These are phyloP conservation scores for Apodemia duryi DNA, from an alignment of 2,888 invertebrate species.

Conservation along the genomic window DNA sequence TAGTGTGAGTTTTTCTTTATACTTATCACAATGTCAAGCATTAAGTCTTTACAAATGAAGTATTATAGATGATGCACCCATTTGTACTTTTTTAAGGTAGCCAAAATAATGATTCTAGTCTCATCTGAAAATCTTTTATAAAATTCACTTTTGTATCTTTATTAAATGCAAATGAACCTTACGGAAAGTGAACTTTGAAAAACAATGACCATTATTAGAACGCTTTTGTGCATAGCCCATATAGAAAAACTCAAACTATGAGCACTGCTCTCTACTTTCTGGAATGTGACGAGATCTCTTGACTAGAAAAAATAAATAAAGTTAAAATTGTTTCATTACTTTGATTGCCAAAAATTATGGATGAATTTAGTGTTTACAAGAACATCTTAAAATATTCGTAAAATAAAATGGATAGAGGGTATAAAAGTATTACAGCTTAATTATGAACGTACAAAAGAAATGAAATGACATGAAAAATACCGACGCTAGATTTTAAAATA, in stretches of 20 bases:
- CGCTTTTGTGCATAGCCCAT: background rate
- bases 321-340: conserved; percentile 19
- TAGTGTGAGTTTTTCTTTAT: background rate
- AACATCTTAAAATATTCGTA: too few species aligned
- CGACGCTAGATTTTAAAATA: too few species aligned
- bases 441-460: too few species aligned
- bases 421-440: too few species aligned
- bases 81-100: background rate
- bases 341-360: too few species aligned
- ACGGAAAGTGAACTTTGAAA: too few species aligned
- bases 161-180: too few species aligned
- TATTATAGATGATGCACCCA: background rate
- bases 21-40: background rate
- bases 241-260: background rate
- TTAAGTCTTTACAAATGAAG: background rate
- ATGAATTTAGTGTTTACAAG: too few species aligned
- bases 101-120: background rate
- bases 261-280: conserved; percentile 20
- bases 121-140: background rate
- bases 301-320: conserved; percentile 37
- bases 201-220: background rate
- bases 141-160: background rate
- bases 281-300: conserved; percentile 42
- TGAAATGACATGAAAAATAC: too few species aligned
- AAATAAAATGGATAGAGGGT: too few species aligned